phyloP scores from a whole-genome alignment of 2,888 invertebrate species.

The Yponomeuta cagnagella region DNA sequence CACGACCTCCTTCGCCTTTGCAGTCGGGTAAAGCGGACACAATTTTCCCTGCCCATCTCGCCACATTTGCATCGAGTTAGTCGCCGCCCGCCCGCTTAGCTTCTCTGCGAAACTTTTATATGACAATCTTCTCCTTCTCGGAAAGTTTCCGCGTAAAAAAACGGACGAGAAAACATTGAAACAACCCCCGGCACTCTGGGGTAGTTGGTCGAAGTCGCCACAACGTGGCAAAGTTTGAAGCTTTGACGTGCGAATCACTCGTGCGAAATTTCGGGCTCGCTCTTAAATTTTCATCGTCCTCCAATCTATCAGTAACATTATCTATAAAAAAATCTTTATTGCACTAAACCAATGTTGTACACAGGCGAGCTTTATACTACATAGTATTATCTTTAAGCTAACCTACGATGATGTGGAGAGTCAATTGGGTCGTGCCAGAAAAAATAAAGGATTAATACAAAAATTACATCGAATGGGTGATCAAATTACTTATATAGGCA shows the following conservation, averaged over 20 bases:
- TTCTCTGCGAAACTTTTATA: slow-evolving; percentile 5
- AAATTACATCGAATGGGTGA: too few species aligned
- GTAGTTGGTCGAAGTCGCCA: not conserved
- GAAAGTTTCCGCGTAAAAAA: slow-evolving; percentile 6
- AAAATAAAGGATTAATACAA: too few species aligned
- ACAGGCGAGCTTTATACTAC: too few species aligned
- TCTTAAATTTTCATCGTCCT: too few species aligned
- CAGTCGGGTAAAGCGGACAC: not conserved
- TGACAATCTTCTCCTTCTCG: slow-evolving; percentile 5
- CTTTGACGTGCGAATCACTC: not conserved
- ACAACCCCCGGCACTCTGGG: not conserved
- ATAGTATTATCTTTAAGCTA: too few species aligned
- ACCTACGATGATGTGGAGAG: too few species aligned
- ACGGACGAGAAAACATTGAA: not conserved
- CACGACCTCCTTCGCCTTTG: too few species aligned
- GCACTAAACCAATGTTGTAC: too few species aligned
- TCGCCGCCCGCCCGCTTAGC: not conserved
- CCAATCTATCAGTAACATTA: too few species aligned
- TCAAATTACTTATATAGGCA: too few species aligned
- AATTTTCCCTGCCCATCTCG: not conserved
- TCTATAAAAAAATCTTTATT: too few species aligned
- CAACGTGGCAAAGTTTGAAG: not conserved
- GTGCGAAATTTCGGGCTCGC: not conserved
- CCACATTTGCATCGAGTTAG: not conserved
- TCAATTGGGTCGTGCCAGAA: too few species aligned